phyloP scores from a whole-genome alignment of 2,113 vertebrate genomes.

The Pristiophorus japonicus region DNA sequence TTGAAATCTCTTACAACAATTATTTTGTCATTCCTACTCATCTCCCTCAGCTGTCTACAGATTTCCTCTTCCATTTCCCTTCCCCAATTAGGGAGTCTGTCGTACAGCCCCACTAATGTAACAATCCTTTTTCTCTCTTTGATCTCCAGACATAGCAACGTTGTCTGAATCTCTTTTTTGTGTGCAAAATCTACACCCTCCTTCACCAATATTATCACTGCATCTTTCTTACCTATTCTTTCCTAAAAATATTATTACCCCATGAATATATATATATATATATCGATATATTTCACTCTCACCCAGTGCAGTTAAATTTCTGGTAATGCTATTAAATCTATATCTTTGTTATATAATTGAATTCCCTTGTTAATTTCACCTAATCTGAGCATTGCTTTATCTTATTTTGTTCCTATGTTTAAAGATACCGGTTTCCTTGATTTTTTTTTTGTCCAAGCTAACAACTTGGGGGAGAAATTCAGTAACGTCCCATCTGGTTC shows the following conservation, averaged over 20 bases:
- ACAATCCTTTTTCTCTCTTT: not conserved
- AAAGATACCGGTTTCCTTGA: not conserved
- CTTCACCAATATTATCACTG: not conserved
- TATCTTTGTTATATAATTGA: not conserved
- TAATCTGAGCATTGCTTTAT: not conserved
- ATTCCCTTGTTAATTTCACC: not conserved
- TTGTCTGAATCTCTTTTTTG: not conserved
- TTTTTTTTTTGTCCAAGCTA: not conserved
- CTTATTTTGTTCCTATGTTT: too few relatives aligned
- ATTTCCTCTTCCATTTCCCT: not conserved
- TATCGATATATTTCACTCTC: not conserved
- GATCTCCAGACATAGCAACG: not conserved
- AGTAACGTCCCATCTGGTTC: too few relatives aligned
- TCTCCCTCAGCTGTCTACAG: not conserved
- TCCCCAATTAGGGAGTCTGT: not conserved
- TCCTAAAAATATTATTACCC: not conserved
- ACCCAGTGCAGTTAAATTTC: not conserved
- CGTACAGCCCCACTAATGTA: not conserved
- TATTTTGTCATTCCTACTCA: not conserved
- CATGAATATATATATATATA: too few relatives aligned
- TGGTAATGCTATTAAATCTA: not conserved
- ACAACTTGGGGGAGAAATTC: too few relatives aligned
- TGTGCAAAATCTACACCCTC: not conserved
- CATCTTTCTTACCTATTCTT: not conserved
- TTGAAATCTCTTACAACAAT: not conserved